Percentiles rank a stretch among this genome's conserved stretches.
Conservation (phyloP, 2,888 invertebrate genomes). For the Cerastis leucographa region DNA sequence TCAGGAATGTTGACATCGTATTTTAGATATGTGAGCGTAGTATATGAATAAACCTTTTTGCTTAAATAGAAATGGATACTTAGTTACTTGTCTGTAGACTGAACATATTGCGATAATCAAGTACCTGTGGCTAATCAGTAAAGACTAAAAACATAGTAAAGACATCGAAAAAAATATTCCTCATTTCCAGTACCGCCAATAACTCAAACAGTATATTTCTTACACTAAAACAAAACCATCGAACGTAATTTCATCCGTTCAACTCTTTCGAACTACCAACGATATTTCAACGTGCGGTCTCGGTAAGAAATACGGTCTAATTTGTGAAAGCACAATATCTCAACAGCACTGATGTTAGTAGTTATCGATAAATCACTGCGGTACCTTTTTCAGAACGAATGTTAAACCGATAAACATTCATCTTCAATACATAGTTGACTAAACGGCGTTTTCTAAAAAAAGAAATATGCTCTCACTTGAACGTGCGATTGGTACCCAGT, state of each 20-base stretch:
- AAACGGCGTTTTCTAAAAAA: conserved; percentile 80
- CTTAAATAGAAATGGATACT: background rate
- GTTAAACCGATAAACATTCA: conserved; percentile 82
- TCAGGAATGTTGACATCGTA: background rate
- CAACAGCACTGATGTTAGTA: conserved; percentile 64
- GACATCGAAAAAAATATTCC: background rate
- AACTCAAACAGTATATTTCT: conserved; percentile 24
- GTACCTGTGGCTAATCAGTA: background rate
- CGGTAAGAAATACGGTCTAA: conserved; percentile 57
- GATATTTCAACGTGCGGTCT: conserved; percentile 58
- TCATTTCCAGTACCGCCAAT: background rate
- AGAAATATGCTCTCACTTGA: conserved; percentile 79
- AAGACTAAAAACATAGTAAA: too few species aligned
- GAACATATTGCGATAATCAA: background rate
- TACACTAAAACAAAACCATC: conserved; percentile 21
- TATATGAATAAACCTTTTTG: background rate
- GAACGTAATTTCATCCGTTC: conserved; percentile 26
- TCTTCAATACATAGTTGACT: conserved; percentile 84
- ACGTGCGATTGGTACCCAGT: conserved; percentile 76
- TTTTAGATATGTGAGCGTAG: background rate
- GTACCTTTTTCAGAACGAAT: conserved; percentile 76
- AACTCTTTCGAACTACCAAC: conserved; percentile 39
- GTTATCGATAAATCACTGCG: conserved; percentile 76
- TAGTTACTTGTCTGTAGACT: background rate
- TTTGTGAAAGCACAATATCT: conserved; percentile 66